Percentiles rank a stretch among this genome's conserved stretches.
These are phyloP conservation scores for Enteromius mattozi DNA, from an alignment of 2,797 vertebrate genomes.

Conservation along the genomic window DNA sequence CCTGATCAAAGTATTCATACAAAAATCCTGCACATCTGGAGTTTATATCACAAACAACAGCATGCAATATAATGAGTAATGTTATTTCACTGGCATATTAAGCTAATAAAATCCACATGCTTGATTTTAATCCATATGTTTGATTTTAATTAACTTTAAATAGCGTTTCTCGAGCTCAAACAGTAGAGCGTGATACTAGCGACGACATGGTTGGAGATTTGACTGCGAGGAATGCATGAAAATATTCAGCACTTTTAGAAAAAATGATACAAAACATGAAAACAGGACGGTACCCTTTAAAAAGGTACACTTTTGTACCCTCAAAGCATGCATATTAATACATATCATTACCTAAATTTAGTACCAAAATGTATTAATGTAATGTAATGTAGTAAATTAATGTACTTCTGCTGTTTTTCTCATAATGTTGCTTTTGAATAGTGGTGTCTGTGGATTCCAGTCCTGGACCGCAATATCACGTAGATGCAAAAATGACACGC, in stretches of 20 bases:
- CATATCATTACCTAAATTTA: not conserved
- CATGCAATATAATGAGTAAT: conserved; percentile 33
- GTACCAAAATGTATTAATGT: not conserved
- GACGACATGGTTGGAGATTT: not conserved
- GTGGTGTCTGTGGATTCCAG: conserved; percentile 82
- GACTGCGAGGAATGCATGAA: not conserved
- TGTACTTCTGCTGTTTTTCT: not conserved
- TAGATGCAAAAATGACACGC: conserved; percentile 84
- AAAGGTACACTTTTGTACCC: not conserved
- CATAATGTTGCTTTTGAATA: conserved; percentile 56
- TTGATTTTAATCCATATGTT: conserved; percentile 26
- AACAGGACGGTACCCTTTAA: not conserved
- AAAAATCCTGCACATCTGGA: conserved; percentile 38
- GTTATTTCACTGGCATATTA: conserved; percentile 19
- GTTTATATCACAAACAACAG: conserved; percentile 29
- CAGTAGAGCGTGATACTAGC: not conserved
- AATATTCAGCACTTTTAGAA: not conserved
- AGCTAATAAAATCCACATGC: conserved; percentile 10
- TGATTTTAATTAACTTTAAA: conserved; percentile 20
- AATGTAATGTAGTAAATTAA: not conserved
- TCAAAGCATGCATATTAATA: not conserved
- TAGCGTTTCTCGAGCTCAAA: not conserved
- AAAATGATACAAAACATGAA: not conserved
- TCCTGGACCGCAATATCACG: conserved; percentile 86
- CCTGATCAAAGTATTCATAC: conserved; percentile 41